Evolutionary conservation across 2,888 invertebrate genomes (phyloP), one percentile per base, ranked within the genome.

Genomic region (Heteropelma amictum): DNA sequence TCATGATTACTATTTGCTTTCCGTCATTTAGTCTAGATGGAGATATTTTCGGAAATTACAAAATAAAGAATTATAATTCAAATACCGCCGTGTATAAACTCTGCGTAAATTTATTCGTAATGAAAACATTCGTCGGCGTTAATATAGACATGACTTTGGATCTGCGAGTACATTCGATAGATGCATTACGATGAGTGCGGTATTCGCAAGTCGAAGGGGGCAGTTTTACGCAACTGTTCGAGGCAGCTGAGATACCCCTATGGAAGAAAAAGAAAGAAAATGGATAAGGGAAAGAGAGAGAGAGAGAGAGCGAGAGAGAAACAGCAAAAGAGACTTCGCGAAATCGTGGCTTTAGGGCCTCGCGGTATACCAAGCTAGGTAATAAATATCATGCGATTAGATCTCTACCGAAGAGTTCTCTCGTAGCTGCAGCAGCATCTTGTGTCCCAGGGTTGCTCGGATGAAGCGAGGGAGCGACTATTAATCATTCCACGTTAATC

Each of bases 341-440:
- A 84, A 83, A 78, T 73, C 68, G 76, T 73, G 68, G 79, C 77
- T 76, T 26, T 69, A 73, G 79, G 76, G 80, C 76, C 77, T 68
- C 74, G 67, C 71, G 79, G 80, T n/a, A n/a, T 79, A 84, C 75
- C 81, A 81, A 80, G 83, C 81, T 77, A 80, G 84, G 86, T 79
- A 87, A 87, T 87, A 87, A 87, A 87, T 87, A 87, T 86, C 86
- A 80, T 79, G 82, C 87, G 87, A 87, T 87, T 87, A 87, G 86
- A 87, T 87, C 87, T 87, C 77, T 28, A 49, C 75, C 64, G 19
- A 56, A 67, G 35, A 56, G 47, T 23, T 56, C 53, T 47, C 35
- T 23, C 40, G 26, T 53, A 40, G 14, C 51, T 45, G 64, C 58
- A 74, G 21, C 38, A 45, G 38, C 61, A 40, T 28, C 60, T 54